Base-by-base conservation (phyloP, 2,888 invertebrate species). In the Agonopterix alstromeriana region DNA sequence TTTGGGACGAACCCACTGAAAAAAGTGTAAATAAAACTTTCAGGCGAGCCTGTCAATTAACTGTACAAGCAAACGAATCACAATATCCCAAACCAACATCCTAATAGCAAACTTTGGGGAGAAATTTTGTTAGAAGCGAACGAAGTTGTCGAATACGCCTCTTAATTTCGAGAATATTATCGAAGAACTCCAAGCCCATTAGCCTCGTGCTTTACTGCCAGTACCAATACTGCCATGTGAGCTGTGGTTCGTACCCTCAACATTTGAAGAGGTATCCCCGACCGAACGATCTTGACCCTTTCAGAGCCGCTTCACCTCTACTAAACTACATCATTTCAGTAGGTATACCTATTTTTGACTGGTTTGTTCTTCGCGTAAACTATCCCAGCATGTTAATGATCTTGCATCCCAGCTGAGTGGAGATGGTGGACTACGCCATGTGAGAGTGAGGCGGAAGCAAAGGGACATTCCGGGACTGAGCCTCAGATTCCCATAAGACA, bases 161-260 rank as follows among this genome's bases (percentile, higher is more conserved):
- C 73, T 78, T 81, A 73, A 77, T 77, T 77, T 70, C 61, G 64
- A 73, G 73, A 68, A 73, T 73, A 76, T 74, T 78, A 80, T 75
- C 72, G 65, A 60, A 61, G 57, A 76, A 76, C 75, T 73, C 75
- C 75, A 71, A 56, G 59, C 54, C 71, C 74, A 81, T 83, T 82
- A 83, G 68, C 66, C 59, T 48, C 55, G 60, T 27, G 59, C 59
- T 47, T 10, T 47, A 27, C 43, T 60, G 61, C 57, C 63, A 69
- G 7, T 60, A 11, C 57, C 63, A 69, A 27, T 60, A 11, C 42
- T 42, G 11, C 42, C 12, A 42, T 42, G 42, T 11, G 42, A 42
- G 42, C 12, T 8, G 5, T 27, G 27, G 7, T 1, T 27, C 27
- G 5, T 27, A 27, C 27, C 3, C 11, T 5, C 42, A 11, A 12